Conservation (phyloP, 2,888 invertebrate genomes). For the Sicus ferrugineus region DNA sequence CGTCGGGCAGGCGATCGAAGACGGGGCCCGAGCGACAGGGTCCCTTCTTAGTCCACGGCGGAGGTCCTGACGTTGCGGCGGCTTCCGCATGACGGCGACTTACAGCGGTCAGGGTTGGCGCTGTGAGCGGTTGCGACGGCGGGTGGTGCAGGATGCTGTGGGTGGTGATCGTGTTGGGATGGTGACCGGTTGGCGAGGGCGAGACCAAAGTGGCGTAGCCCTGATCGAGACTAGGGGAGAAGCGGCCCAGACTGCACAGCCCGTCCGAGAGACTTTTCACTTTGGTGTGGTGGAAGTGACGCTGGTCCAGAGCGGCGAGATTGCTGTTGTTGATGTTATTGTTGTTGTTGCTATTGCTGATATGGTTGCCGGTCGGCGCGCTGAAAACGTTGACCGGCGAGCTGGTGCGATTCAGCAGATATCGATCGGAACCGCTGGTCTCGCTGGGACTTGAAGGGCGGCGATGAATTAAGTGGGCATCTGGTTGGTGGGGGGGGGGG, state of each 20-base stretch:
- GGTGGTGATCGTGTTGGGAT: conserved; percentile 48
- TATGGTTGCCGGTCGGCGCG: conserved; percentile 48
- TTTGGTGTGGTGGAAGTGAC: conserved; percentile 58
- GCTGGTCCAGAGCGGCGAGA: conserved; percentile 53
- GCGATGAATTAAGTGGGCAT: conserved; percentile 55
- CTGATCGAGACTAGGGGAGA: conserved; percentile 78
- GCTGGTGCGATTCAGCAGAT: conserved; percentile 59
- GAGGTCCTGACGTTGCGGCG: conserved; percentile 49
- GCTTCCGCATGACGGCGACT: conserved; percentile 44
- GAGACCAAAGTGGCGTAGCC: conserved; percentile 82
- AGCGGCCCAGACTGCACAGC: conserved; percentile 64
- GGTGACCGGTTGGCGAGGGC: conserved; percentile 66
- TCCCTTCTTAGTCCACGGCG: conserved; percentile 64
- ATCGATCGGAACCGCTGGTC: conserved; percentile 64
- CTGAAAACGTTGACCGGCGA: conserved; percentile 60
- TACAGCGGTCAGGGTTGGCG: conserved; percentile 41
- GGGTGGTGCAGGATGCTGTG: conserved; percentile 47
- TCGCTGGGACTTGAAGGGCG: conserved; percentile 63
- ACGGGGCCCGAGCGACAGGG: conserved; percentile 62
- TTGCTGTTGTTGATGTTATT: conserved; percentile 44
- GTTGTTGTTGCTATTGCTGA: conserved; percentile 46
- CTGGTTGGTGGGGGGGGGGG: conserved; percentile 41
- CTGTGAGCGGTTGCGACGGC: conserved; percentile 39
- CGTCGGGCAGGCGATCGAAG: conserved; percentile 74
- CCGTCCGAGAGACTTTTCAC: conserved; percentile 63